phyloP scores from a whole-genome alignment of 1,140 invertebrate species.

The Trichonephila clavipes region DNA sequence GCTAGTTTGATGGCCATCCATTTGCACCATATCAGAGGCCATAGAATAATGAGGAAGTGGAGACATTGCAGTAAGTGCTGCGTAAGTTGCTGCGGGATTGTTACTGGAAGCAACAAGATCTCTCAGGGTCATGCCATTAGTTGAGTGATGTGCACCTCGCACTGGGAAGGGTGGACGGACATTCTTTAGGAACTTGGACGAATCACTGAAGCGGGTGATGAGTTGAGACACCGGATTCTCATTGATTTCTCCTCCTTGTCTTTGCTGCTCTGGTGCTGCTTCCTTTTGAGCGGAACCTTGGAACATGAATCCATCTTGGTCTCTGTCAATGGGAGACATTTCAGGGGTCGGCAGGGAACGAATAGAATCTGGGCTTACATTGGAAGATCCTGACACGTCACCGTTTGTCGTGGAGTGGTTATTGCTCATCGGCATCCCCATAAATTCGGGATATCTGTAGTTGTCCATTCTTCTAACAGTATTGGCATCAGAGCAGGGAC shows the following conservation, averaged over 20 bases:
- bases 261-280: not conserved
- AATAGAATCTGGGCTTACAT: conserved; percentile 77
- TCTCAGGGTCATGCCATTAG: conserved; percentile 54
- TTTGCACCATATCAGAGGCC: conserved; percentile 11
- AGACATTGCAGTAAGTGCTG: conserved; percentile 30
- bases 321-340: conserved; percentile 83
- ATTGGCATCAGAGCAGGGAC: conserved; percentile 81
- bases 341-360: conserved; percentile 86
- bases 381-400: conserved; percentile 44
- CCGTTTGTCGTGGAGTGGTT: conserved; percentile 39
- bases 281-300: conserved; percentile 81
- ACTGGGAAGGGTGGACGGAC: conserved; percentile 77
- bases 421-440: conserved; percentile 45
- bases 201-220: conserved; percentile 78
- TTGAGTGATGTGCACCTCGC: conserved; percentile 10
- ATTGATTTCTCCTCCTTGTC: not conserved
- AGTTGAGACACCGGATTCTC: conserved; percentile 77
- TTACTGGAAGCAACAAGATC: conserved; percentile 62
- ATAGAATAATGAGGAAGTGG: conserved; percentile 59
- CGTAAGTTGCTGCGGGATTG: conserved; percentile 51
- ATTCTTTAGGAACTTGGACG: conserved; percentile 78
- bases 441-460: conserved; percentile 65
- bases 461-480: conserved; percentile 28
- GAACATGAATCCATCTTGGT: conserved; percentile 71
- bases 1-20: not conserved